These are phyloP conservation scores for Spongia lamella DNA, from an alignment of 37 sponge, comb jelly and placozoan genomes.

Conservation along the genomic window DNA sequence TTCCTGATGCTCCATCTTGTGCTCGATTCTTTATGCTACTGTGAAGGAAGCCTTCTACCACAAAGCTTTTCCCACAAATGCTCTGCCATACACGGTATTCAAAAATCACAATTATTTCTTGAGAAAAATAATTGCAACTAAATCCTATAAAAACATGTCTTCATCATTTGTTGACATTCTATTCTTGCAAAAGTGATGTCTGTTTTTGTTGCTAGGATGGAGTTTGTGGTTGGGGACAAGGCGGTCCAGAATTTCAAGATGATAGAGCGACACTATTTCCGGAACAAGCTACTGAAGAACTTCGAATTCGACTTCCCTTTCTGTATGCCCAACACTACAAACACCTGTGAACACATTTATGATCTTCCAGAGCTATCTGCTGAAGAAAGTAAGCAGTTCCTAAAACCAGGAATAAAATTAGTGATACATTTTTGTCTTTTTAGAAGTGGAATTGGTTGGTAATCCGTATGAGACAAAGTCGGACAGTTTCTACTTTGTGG, in stretches of 20 bases:
- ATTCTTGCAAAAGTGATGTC: not conserved
- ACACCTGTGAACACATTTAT: conserved; percentile 97
- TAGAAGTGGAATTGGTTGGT: conserved; percentile 81
- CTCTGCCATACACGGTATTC: too few relatives aligned
- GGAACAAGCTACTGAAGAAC: conserved; percentile 71
- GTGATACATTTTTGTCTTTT: not conserved
- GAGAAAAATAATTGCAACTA: too few relatives aligned
- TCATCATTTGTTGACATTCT: not conserved
- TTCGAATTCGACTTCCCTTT: conserved; percentile 95
- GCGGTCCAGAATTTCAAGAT: conserved; percentile 85
- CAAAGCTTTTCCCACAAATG: too few relatives aligned
- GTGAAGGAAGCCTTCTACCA: too few relatives aligned
- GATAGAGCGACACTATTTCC: conserved; percentile 97
- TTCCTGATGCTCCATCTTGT: too few relatives aligned
- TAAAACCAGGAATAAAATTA: too few relatives aligned
- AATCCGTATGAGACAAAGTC: conserved; percentile 90
- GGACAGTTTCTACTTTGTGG: conserved; percentile 99
- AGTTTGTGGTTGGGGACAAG: conserved; percentile 90
- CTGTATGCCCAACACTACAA: conserved; percentile 94
- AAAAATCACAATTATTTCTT: too few relatives aligned
- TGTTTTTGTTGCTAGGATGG: conserved; percentile 60
- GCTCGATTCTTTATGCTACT: too few relatives aligned
- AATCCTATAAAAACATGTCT: too few relatives aligned
- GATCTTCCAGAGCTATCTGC: conserved; percentile 79
- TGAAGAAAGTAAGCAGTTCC: conserved; percentile 75